Conservation (phyloP, 2,888 invertebrate species). For the Synergus itoensis region DNA sequence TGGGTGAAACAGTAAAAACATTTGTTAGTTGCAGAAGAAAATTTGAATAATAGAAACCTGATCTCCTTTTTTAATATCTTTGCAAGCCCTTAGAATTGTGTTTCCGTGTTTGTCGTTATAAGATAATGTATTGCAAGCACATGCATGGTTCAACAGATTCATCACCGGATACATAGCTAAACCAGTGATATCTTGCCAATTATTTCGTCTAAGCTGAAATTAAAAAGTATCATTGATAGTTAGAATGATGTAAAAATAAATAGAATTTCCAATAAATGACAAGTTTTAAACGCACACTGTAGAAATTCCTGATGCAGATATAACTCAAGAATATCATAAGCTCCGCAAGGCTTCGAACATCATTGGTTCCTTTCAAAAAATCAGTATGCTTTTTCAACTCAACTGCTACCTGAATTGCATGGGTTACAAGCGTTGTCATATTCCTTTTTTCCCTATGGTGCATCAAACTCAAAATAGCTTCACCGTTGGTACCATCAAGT, state of each 20-base stretch:
- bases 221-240: background rate
- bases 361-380: background rate
- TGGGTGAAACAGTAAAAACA: too few species aligned
- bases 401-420: background rate
- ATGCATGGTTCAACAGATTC: background rate
- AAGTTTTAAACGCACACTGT: background rate
- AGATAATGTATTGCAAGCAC: background rate
- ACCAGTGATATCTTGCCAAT: background rate
- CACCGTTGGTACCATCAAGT: background rate
- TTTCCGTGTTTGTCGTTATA: background rate
- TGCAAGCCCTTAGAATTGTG: slow-evolving; percentile 10
- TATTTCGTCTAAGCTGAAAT: background rate
- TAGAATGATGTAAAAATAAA: background rate
- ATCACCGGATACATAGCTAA: background rate
- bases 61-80: slow-evolving; percentile 7
- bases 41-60: background rate
- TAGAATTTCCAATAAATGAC: background rate
- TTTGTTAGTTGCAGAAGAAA: background rate
- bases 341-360: background rate
- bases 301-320: background rate
- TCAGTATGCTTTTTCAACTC: background rate
- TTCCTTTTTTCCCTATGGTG: background rate
- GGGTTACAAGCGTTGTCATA: background rate
- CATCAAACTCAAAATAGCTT: slow-evolving; percentile 21
- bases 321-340: background rate